A percentile compares a stretch with the other conserved stretches of the same genome.
phyloP scores from a whole-genome alignment of 2,888 invertebrate genomes.

The Spilosoma lubricipeda region DNA sequence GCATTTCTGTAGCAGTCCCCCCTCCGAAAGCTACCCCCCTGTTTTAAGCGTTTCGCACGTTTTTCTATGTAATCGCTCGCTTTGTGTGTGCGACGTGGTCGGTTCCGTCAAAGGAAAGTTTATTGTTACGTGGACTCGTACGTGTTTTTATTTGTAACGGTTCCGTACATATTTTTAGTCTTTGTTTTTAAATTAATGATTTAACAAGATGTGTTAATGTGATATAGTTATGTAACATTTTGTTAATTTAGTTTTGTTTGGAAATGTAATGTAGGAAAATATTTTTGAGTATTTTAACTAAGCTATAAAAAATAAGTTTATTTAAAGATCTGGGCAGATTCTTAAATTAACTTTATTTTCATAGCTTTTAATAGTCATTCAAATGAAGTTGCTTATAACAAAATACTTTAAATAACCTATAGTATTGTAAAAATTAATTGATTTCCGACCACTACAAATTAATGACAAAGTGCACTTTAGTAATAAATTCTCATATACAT shows the following conservation, averaged over 20 bases:
- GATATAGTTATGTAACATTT: not conserved
- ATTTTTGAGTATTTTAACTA: too few relatives aligned
- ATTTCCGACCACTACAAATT: too few relatives aligned
- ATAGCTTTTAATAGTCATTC: not conserved
- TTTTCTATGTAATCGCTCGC: slow-evolving; percentile 81
- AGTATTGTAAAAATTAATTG: too few relatives aligned
- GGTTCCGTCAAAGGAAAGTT: slow-evolving; percentile 69
- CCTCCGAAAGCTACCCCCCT: slow-evolving; percentile 58
- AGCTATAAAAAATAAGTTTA: too few relatives aligned
- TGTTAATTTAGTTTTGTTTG: not conserved
- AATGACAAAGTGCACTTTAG: too few relatives aligned
- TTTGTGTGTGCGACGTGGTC: slow-evolving; percentile 74
- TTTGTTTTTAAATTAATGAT: not conserved
- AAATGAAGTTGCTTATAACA: not conserved
- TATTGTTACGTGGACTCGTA: slow-evolving; percentile 53
- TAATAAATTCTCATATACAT: too few relatives aligned
- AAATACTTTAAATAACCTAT: too few relatives aligned
- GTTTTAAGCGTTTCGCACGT: slow-evolving; percentile 80
- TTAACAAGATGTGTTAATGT: not conserved
- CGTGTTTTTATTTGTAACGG: slow-evolving; percentile 29
- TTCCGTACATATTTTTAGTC: slow-evolving; percentile 42
- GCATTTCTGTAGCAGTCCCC: slow-evolving; percentile 77
- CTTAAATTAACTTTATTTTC: not conserved
- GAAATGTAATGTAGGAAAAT: not conserved
- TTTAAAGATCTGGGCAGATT: not conserved